Evolutionary conservation across 2,888 invertebrate species (phyloP), one percentile per base, ranked within the genome.

Genomic region (Gibbula magus): DNA sequence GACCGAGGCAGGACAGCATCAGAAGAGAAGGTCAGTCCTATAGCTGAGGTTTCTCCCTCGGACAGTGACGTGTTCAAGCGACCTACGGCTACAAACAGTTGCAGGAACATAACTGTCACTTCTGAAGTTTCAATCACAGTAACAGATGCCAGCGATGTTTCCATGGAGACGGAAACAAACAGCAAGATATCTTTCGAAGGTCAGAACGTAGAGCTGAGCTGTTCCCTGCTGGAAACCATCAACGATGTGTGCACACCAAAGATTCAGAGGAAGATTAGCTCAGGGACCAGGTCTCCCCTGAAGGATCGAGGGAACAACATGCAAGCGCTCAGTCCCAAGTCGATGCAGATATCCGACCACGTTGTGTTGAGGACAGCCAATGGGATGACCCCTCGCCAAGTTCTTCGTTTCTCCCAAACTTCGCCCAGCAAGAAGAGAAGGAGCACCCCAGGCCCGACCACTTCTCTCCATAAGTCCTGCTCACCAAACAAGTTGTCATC

Each of bases 41-140:
- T 75, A 10, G n/a, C 52, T 22, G 35, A 35, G 10, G 35, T 35
- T 4, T 39, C 39, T 18, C 20, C 20, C 2, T 20, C 20, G 7
- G 56, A 56, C 56, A 56, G 20, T 25, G 13, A 20, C 18, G 39
- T 39, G 18, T 29, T 66, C 51, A 73, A 32, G 45, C 8, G 66
- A 52, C 39, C 13, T 5, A 18, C 29, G 22, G 32, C 45, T 51
- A 2, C 81, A 81, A 75, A 86, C 85, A 53, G 84, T 83, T 22
- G 87, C 88, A 5, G 83, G 80, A 45, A 79, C 90, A 18, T 89
- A 89, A 0, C 90, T 90, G 29, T 87, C 88, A 10, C 89, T 89
- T 25, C 52, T 25, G 52, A 29, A 2, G 32, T 29, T 45, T 70
- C 78, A 45, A 35, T 78, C 25, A 78, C 66, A 10, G 45, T 70